These are phyloP conservation scores for Bombus polaris DNA, from an alignment of 1,140 invertebrate genomes.

Conservation along the genomic window DNA sequence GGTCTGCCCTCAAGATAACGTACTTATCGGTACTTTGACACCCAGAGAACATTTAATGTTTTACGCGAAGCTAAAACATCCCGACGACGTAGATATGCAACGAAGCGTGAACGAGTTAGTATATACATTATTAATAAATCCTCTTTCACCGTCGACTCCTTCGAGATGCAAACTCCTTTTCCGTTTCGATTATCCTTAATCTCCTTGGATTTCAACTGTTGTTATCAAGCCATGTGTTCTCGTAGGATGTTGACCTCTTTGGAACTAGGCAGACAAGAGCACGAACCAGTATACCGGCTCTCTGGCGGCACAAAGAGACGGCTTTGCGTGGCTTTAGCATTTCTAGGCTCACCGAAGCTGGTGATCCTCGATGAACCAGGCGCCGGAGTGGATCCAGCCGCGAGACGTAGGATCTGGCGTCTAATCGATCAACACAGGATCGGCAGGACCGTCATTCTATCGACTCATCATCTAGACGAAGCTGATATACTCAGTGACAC, in stretches of 20 bases:
- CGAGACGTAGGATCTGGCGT: constrained; percentile 89
- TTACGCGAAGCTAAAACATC: constrained; percentile 89
- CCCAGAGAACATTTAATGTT: constrained; percentile 91
- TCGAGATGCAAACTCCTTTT: neutral
- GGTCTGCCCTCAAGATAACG: constrained; percentile 93
- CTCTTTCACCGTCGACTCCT: neutral
- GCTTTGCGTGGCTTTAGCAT: constrained; percentile 86
- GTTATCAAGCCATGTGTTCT: neutral
- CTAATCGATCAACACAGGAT: constrained; percentile 87
- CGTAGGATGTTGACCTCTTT: constrained; percentile 83
- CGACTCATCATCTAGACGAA: constrained; percentile 88
- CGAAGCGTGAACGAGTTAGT: constrained; percentile 82
- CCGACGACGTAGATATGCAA: constrained; percentile 75
- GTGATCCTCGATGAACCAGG: constrained; percentile 94
- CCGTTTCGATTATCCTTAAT: neutral
- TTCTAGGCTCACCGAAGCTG: constrained; percentile 91
- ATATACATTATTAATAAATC: neutral
- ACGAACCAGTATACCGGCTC: constrained; percentile 83
- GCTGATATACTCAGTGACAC: constrained; percentile 87
- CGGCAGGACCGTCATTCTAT: constrained; percentile 87
- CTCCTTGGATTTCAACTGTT: too few relatives aligned
- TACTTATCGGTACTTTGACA: constrained; percentile 90
- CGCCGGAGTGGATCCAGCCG: constrained; percentile 91
- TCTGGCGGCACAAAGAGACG: constrained; percentile 86
- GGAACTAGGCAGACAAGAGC: constrained; percentile 83